phyloP scores from a whole-genome alignment of 2,113 vertebrate species.

The Lutjanus erythropterus region DNA sequence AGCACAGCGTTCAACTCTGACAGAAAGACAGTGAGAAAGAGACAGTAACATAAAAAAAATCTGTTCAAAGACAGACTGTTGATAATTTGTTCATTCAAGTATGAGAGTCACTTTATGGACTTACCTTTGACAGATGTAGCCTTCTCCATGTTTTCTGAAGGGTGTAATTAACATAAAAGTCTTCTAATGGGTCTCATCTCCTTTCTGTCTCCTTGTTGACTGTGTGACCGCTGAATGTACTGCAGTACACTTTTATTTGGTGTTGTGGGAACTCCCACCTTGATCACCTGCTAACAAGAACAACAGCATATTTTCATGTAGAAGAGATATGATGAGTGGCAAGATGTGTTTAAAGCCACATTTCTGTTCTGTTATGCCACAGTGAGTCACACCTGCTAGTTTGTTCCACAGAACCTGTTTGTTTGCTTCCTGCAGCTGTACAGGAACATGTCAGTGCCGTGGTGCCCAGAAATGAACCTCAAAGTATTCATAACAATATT shows the following conservation, averaged over 20 bases:
- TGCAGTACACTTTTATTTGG: neutral
- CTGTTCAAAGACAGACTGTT: neutral
- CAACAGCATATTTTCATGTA: conserved; percentile 1
- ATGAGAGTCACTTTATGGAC: neutral
- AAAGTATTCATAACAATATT: too few species aligned
- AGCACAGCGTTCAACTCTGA: conserved; percentile 25
- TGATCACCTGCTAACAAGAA: neutral
- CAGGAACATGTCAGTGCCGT: too few species aligned
- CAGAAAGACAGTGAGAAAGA: neutral
- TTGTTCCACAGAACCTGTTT: neutral
- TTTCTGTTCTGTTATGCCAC: neutral
- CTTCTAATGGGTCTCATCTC: neutral
- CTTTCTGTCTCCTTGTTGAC: neutral
- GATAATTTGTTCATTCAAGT: neutral
- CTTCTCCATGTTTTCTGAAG: conserved; percentile 10
- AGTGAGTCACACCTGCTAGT: neutral
- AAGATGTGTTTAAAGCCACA: neutral
- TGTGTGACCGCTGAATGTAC: neutral
- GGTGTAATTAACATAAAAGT: neutral
- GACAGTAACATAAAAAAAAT: neutral
- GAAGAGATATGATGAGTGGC: neutral
- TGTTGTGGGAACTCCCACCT: too few species aligned
- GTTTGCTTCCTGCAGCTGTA: neutral
- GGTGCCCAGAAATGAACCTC: too few species aligned
- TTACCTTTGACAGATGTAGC: conserved; percentile 4